Evolutionary conservation across 2,113 vertebrate genomes (phyloP).

Genomic region (Pollimyrus isidori): DNA sequence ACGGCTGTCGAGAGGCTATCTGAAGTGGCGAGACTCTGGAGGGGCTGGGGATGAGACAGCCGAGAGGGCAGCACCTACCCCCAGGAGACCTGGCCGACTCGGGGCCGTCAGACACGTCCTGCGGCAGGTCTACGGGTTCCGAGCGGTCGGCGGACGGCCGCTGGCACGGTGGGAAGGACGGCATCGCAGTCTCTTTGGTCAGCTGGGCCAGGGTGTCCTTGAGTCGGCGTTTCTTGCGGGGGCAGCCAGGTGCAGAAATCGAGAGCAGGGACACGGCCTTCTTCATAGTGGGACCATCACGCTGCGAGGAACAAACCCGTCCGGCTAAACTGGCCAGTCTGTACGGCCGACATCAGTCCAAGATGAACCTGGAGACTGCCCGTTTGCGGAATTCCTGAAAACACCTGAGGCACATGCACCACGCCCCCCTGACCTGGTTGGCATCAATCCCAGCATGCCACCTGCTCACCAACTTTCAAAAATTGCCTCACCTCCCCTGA

Average conservation of each 20-base stretch:
- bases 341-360: not conserved
- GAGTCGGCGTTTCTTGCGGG: constrained; percentile 81
- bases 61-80: constrained; percentile 57
- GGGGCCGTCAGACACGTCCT: constrained; percentile 91
- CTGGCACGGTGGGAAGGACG: constrained; percentile 85
- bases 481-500: not conserved
- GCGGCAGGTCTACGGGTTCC: constrained; percentile 77
- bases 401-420: not conserved
- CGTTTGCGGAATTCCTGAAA: not conserved
- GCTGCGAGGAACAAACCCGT: constrained; percentile 46
- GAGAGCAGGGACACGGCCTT: constrained; percentile 86
- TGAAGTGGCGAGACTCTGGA: not conserved
- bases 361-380: not conserved
- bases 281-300: constrained; percentile 81
- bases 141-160: constrained; percentile 83
- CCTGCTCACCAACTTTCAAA: not conserved
- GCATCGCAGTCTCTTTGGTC: constrained; percentile 81
- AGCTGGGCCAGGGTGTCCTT: constrained; percentile 86
- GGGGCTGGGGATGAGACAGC: not conserved
- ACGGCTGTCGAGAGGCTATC: not conserved
- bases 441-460: not conserved
- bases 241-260: constrained; percentile 80
- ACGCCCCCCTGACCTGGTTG: not conserved
- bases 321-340: not conserved
- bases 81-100: constrained; percentile 67